Evolutionary conservation across 2,113 vertebrate genomes (phyloP).

Genomic region (Chaetops frenatus): DNA sequence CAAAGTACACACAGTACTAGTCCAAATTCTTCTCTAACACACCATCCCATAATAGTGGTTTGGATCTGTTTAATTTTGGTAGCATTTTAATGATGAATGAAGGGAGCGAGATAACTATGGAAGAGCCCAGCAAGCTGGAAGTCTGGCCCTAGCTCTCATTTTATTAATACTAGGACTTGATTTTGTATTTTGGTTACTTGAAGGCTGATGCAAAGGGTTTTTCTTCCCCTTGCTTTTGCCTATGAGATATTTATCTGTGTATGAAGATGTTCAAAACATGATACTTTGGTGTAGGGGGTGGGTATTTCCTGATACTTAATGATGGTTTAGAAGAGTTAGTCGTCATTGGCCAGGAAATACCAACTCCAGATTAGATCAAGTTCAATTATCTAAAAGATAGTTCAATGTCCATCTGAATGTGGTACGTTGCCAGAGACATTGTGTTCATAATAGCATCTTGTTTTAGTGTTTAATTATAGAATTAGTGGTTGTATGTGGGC

Average conservation of each 20-base stretch:
- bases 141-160: background rate
- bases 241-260: background rate
- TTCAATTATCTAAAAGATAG: constrained; percentile 21
- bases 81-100: background rate
- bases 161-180: background rate
- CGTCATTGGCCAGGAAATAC: constrained; percentile 47
- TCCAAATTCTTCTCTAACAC: background rate
- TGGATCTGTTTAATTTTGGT: background rate
- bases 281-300: background rate
- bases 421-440: background rate
- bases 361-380: background rate
- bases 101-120: background rate
- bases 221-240: background rate
- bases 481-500: background rate
- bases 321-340: background rate
- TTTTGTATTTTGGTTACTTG: background rate
- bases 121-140: background rate
- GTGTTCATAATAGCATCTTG: background rate
- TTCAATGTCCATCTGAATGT: background rate
- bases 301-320: constrained; percentile 37
- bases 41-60: background rate
- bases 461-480: constrained; percentile 17
- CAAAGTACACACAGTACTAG: background rate
- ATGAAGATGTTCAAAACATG: background rate
- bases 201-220: background rate